Conservation (phyloP, 2,888 invertebrate species). For the Ypsolopha scabrella region DNA sequence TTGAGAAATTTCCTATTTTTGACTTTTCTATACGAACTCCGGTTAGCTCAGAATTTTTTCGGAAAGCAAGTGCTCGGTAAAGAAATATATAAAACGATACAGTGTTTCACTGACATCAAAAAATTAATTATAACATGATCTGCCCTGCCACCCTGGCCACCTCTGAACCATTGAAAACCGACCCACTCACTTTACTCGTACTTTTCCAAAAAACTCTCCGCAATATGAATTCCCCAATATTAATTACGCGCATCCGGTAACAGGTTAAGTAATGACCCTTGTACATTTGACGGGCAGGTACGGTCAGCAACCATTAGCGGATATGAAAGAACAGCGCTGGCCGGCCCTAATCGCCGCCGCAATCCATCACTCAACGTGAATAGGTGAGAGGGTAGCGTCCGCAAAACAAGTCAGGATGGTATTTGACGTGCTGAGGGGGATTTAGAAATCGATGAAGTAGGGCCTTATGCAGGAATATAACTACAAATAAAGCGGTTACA, state of each 20-base stretch:
- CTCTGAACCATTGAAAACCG: no score
- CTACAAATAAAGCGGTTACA: no score
- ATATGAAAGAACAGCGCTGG: slow-evolving; percentile 65
- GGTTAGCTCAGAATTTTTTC: no score
- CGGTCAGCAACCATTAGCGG: slow-evolving; percentile 45
- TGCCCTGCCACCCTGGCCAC: no score
- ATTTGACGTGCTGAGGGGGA: background rate
- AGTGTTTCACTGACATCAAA: no score
- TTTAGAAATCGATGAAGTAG: background rate
- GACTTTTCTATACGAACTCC: no score
- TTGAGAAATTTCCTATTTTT: no score
- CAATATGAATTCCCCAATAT: slow-evolving; percentile 21
- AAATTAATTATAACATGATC: no score
- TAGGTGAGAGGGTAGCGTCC: slow-evolving; percentile 41
- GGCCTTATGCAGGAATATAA: no score
- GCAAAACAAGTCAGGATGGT: slow-evolving; percentile 14
- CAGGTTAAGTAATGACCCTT: slow-evolving; percentile 68
- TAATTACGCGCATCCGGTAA: slow-evolving; percentile 46
- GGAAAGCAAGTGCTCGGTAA: no score
- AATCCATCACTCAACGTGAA: slow-evolving; percentile 65
- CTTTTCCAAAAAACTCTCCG: slow-evolving; percentile 6
- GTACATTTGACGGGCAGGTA: slow-evolving; percentile 46
- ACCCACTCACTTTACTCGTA: slow-evolving; percentile 11
- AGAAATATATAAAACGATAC: no score
- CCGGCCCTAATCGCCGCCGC: slow-evolving; percentile 65